These are phyloP conservation scores for Leptothorax acervorum DNA, from an alignment of 2,888 invertebrate genomes.

Conservation along the genomic window DNA sequence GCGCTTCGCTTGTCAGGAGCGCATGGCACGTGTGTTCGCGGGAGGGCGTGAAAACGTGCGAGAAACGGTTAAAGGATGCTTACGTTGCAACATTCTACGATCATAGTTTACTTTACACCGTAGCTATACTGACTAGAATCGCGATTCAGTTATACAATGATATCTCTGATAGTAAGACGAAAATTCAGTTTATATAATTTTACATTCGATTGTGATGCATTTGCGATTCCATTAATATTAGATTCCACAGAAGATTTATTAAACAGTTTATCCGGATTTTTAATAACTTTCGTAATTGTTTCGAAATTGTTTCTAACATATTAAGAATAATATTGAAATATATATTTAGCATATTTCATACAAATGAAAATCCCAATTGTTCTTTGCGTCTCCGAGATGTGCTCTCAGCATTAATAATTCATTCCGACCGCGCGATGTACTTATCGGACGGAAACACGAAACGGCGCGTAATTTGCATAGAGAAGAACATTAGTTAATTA, in stretches of 20 bases:
- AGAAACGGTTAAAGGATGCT: constrained; percentile 17
- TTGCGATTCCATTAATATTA: not conserved
- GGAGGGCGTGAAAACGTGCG: not conserved
- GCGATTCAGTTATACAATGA: not conserved
- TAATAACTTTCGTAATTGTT: not conserved
- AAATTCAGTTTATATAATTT: constrained; percentile 15
- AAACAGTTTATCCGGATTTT: not conserved
- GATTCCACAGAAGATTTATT: not conserved
- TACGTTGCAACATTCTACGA: not conserved
- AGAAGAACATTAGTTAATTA: constrained; percentile 86
- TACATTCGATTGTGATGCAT: not conserved
- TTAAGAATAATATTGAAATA: not conserved
- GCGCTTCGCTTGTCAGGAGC: not conserved
- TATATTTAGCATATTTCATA: not conserved
- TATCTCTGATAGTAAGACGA: not conserved
- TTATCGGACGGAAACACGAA: constrained; percentile 68
- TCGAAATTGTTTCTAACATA: not conserved
- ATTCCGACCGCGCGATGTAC: constrained; percentile 52
- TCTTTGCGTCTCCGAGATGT: not conserved
- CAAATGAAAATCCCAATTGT: not conserved
- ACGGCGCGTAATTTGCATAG: constrained; percentile 81
- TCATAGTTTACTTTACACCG: not conserved
- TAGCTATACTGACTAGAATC: not conserved
- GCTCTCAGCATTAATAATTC: constrained; percentile 53
- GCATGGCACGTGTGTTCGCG: not conserved